Conservation (phyloP, 2,888 invertebrate genomes). For the Phaonia tiefii region DNA sequence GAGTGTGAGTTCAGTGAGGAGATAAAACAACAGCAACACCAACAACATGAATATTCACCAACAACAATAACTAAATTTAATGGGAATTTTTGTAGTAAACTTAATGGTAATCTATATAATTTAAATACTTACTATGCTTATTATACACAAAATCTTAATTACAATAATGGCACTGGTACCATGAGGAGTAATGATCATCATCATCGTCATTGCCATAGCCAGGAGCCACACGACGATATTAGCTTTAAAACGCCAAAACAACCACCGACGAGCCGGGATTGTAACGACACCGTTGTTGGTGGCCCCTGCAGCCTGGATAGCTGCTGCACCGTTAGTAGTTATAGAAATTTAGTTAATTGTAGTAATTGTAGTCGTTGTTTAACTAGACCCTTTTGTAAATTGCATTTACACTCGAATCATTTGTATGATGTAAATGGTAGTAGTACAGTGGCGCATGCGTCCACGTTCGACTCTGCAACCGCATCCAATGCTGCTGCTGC, state of each 20-base stretch:
- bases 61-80: conserved; percentile 65
- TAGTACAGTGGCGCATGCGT: background rate
- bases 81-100: conserved; percentile 42
- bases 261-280: background rate
- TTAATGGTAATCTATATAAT: conserved; percentile 68
- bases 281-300: too few relatives aligned
- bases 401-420: conserved; percentile 52
- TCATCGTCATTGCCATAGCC: conserved; percentile 8
- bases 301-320: conserved; percentile 5
- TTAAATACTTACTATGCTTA: conserved; percentile 73
- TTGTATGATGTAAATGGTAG: conserved; percentile 30
- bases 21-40: conserved; percentile 62
- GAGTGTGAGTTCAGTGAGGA: conserved; percentile 48
- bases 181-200: conserved; percentile 25
- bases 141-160: conserved; percentile 75
- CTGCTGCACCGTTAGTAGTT: conserved; percentile 67
- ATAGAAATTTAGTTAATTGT: conserved; percentile 67
- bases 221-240: conserved; percentile 53
- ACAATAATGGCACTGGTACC: conserved; percentile 54
- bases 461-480: background rate
- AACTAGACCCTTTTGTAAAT: conserved; percentile 64
- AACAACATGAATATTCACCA: conserved; percentile 67
- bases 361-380: conserved; percentile 67
- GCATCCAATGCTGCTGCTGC: conserved; percentile 37
- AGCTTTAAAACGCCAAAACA: conserved; percentile 53